Base-by-base conservation (phyloP, 2,888 invertebrate species). In the Tryphoninae sp. region DNA sequence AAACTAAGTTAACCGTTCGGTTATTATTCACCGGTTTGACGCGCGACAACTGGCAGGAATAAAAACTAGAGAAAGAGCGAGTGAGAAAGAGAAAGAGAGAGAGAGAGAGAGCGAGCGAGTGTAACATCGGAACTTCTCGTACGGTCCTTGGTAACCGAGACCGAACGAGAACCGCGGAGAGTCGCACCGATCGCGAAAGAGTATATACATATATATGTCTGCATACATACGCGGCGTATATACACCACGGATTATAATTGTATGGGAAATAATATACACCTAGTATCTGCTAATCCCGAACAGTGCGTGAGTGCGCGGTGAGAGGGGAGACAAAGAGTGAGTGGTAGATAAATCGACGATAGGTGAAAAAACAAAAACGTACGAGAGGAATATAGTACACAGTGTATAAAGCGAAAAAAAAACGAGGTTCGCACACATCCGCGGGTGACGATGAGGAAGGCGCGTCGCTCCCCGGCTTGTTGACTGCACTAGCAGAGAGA, bases 401-500 rank as follows among this genome's bases (percentile, higher is more conserved):
- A 53, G 19, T 40, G 33, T 7, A 59, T 19, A 45, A 11, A 61
- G 64, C 65, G 49, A 49, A 26, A 23, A 19, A 19, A 19, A 51
- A 33, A 33, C 33, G 68, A 68, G 51, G 49, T 49, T 45, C 33
- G 22, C 62, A 58, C 51, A 58, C 55, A n/a, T 51, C 62, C 69
- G 74, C 61, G 75, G 49, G 74, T 23, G 59, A 55, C 73, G 64
- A 82, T 79, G 86, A 87, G 85, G 86, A 85, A 87, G 84, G 84
- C 82, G 86, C 84, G 84, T 83, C 84, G 85, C 84, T 83, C 85
- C 83, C 78, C 85, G 84, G 86, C 85, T 80, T 86, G 86, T 82
- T 79, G 82, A 82, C 76, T 82, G 79, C 79, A 87, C 81, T 80
- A 81, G 42, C 33, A 33, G 69, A 69, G 65, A 78, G 69, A 74